Evolutionary conservation across 2,888 invertebrate species (phyloP).

Genomic region (Drosophila trichaetosa): DNA sequence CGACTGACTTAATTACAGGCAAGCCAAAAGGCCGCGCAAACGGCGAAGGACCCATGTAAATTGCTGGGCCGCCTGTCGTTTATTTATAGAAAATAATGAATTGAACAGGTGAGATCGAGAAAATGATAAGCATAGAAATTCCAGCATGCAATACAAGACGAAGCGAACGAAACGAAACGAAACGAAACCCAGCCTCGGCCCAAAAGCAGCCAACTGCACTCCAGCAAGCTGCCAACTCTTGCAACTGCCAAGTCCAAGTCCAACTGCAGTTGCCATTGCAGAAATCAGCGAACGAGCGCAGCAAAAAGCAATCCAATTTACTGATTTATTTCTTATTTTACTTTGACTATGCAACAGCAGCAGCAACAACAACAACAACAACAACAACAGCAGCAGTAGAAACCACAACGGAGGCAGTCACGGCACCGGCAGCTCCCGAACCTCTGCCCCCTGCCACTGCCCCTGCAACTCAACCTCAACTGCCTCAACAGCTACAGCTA

Average conservation of each 20-base stretch:
- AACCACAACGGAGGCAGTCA: constrained; percentile 68
- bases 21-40: neutral
- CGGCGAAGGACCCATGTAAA: constrained; percentile 62
- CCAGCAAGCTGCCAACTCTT: constrained; percentile 24
- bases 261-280: constrained; percentile 55
- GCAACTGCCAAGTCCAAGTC: constrained; percentile 32
- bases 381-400: constrained; percentile 39
- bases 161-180: neutral
- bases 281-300: constrained; percentile 70
- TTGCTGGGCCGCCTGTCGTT: constrained; percentile 68
- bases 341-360: constrained; percentile 75
- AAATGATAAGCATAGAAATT: constrained; percentile 81
- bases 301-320: constrained; percentile 80
- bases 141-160: constrained; percentile 68
- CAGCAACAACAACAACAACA: constrained; percentile 49
- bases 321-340: constrained; percentile 82
- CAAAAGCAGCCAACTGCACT: constrained; percentile 32
- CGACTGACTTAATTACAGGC: constrained; percentile 72
- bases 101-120: constrained; percentile 81
- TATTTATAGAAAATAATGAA: constrained; percentile 81
- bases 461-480: constrained; percentile 19
- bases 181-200: constrained; percentile 5
- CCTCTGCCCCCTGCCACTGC: constrained; percentile 26
- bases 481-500: constrained; percentile 6
- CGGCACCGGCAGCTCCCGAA: constrained; percentile 38